Percentiles rank a stretch among this genome's conserved stretches.
phyloP scores from a whole-genome alignment of 1,140 invertebrate species.

The Wiebesia pumilae region DNA sequence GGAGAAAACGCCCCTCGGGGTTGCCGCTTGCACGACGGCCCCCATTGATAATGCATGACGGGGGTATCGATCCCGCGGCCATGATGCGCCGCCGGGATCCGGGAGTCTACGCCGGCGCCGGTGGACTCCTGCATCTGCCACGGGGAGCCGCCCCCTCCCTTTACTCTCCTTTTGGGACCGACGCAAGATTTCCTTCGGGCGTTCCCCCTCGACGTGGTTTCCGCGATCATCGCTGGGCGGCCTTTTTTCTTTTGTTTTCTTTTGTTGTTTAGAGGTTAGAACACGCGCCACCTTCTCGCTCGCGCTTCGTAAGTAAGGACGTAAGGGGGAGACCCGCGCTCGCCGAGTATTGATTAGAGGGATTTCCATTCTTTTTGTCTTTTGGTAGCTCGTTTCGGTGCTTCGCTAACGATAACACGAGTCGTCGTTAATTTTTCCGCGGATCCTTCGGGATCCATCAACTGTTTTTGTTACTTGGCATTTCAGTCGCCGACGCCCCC shows the following conservation, averaged over 20 bases:
- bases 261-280: neutral
- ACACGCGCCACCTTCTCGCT: neutral
- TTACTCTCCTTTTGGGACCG: neutral
- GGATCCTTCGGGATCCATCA: no score
- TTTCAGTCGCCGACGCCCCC: no score
- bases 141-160: neutral
- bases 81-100: neutral
- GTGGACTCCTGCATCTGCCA: neutral
- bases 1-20: neutral
- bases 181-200: neutral
- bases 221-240: neutral
- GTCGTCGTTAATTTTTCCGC: neutral
- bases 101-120: neutral
- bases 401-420: neutral
- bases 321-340: neutral
- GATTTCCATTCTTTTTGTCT: neutral
- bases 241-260: no score
- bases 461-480: no score
- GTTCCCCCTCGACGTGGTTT: neutral
- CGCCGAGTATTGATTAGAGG: slow-evolving; percentile 10
- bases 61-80: slow-evolving; percentile 32
- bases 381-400: neutral
- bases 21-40: neutral
- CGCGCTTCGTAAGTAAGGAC: neutral
- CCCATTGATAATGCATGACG: slow-evolving; percentile 25